phyloP scores from a whole-genome alignment of 2,888 invertebrate species.

The Eristalis arbustorum region DNA sequence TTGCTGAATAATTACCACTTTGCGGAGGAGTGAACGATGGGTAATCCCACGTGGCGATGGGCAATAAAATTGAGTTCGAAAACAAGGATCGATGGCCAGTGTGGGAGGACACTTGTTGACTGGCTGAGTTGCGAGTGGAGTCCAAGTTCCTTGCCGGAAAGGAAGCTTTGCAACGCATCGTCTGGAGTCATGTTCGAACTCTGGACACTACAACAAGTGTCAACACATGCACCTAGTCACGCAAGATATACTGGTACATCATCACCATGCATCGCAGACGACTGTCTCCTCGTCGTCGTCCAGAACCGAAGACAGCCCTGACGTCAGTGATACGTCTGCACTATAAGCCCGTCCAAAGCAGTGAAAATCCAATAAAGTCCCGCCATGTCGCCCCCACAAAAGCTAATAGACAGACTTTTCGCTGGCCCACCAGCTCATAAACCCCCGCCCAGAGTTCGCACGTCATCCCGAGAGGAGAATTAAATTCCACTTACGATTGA shows the following conservation, averaged over 20 bases:
- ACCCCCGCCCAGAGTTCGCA: not conserved
- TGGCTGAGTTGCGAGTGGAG: not conserved
- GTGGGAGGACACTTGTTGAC: not conserved
- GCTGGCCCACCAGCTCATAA: not conserved
- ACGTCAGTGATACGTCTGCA: not conserved
- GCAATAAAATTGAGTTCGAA: not conserved
- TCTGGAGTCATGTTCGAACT: too few relatives aligned
- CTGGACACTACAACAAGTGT: too few relatives aligned
- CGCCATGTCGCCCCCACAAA: too few relatives aligned
- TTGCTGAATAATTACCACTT: not conserved
- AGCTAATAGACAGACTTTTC: too few relatives aligned
- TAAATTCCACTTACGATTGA: not conserved
- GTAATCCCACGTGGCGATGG: not conserved
- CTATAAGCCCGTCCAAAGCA: not conserved
- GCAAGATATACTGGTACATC: not conserved
- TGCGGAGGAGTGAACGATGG: not conserved
- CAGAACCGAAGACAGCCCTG: not conserved
- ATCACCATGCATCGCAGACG: not conserved
- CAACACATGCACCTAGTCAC: too few relatives aligned
- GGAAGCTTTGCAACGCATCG: too few relatives aligned
- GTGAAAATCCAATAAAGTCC: not conserved
- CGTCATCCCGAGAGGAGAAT: not conserved
- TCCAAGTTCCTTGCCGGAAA: not conserved
- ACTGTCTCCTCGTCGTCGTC: not conserved
- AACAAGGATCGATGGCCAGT: not conserved